A percentile compares a stretch with the other conserved stretches of the same genome.
phyloP scores from a whole-genome alignment of 2,888 invertebrate genomes.

The Metellina segmentata region DNA sequence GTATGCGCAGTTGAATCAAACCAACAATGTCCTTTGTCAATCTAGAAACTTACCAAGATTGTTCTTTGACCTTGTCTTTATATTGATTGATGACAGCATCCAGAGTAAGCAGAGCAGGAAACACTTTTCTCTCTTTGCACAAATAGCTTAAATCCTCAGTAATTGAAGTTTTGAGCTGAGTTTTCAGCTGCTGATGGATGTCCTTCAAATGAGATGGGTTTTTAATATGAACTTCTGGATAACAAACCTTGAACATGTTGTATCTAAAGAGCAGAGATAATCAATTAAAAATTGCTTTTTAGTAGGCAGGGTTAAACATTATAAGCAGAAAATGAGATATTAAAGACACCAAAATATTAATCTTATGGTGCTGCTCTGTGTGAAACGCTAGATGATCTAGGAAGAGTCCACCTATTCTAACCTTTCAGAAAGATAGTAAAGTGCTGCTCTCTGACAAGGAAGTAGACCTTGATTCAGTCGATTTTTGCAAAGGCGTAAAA shows the following conservation, averaged over 20 bases:
- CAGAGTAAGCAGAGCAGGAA: not conserved
- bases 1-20: not conserved
- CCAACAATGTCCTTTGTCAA: not conserved
- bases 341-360: not conserved
- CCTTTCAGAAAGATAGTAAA: too few relatives aligned
- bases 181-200: not conserved
- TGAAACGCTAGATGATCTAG: too few relatives aligned
- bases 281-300: not conserved
- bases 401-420: too few relatives aligned
- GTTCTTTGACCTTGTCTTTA: not conserved
- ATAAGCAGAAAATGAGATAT: too few relatives aligned
- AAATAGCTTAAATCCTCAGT: not conserved
- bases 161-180: not conserved
- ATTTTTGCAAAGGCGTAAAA: too few relatives aligned
- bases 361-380: too few relatives aligned
- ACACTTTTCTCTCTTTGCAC: not conserved
- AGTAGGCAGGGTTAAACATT: not conserved
- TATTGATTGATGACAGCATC: not conserved
- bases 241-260: not conserved
- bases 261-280: constrained; percentile 4
- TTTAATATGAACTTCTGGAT: not conserved
- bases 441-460: too few relatives aligned
- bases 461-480: too few relatives aligned
- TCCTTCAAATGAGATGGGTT: not conserved
- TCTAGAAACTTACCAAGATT: constrained; percentile 11